phyloP scores from a whole-genome alignment of 1,140 invertebrate genomes.

The Eurytemora carolleeae region DNA sequence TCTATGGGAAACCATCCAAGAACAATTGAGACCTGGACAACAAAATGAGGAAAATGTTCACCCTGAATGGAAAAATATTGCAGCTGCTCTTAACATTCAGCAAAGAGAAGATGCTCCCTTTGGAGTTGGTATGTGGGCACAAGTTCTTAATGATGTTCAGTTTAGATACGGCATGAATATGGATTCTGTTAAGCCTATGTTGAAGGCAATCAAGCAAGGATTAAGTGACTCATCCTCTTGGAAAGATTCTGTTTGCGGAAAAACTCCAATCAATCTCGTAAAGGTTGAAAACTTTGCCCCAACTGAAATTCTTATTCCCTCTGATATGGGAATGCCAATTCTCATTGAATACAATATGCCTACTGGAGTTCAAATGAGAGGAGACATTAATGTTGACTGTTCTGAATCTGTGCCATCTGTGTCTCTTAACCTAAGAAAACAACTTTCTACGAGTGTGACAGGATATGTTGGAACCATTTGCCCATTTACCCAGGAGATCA shows the following conservation, averaged over 20 bases:
- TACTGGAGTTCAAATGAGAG: not conserved
- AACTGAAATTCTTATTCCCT: slow-evolving; percentile 10
- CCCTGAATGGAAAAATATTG: not conserved
- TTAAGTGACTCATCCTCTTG: not conserved
- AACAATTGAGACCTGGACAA: not conserved
- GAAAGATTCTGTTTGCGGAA: not conserved
- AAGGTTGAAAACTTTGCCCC: slow-evolving; percentile 1
- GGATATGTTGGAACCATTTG: slow-evolving; percentile 8
- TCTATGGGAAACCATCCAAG: not conserved
- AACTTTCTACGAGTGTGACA: not conserved
- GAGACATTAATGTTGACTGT: slow-evolving; percentile 4
- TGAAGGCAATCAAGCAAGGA: not conserved
- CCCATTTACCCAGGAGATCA: slow-evolving; percentile 9
- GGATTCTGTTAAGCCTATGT: not conserved
- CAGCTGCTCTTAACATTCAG: not conserved
- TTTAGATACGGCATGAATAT: not conserved
- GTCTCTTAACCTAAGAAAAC: not conserved
- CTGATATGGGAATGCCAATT: slow-evolving; percentile 15
- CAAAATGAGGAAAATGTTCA: not conserved
- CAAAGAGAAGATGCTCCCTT: not conserved
- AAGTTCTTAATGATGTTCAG: not conserved
- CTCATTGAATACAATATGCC: slow-evolving; percentile 12
- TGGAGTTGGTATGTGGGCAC: not conserved
- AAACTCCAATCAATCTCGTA: not conserved
- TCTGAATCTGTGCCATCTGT: not conserved